These are phyloP conservation scores for Drosophila maculinotata DNA, from an alignment of 2,888 invertebrate genomes.

Conservation along the genomic window DNA sequence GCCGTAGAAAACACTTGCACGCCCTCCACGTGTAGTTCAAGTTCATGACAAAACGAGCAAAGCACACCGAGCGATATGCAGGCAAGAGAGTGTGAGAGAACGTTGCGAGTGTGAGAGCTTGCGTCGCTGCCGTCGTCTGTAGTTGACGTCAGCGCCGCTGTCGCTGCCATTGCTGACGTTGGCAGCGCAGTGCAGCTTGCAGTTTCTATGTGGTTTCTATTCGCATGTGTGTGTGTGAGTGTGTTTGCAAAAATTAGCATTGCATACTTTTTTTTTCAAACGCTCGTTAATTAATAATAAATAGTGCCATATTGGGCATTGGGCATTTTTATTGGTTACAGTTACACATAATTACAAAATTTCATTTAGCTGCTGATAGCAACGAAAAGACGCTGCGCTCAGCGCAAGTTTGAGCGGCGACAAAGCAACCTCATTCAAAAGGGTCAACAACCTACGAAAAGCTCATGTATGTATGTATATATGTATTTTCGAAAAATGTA, in stretches of 20 bases:
- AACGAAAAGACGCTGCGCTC: constrained; percentile 50
- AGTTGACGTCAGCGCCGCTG: constrained; percentile 34
- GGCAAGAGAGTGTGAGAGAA: constrained; percentile 44
- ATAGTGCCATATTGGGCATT: constrained; percentile 16
- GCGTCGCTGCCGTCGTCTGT: constrained; percentile 44
- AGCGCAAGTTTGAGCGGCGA: constrained; percentile 49
- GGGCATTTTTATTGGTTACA: constrained; percentile 26
- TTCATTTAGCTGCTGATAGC: constrained; percentile 9
- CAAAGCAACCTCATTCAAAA: constrained; percentile 73
- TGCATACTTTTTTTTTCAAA: constrained; percentile 67
- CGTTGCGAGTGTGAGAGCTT: constrained; percentile 37
- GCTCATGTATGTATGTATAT: constrained; percentile 50
- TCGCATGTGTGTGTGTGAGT: constrained; percentile 3
- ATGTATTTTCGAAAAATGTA: constrained; percentile 59
- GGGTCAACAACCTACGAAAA: constrained; percentile 76
- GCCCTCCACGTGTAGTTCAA: constrained; percentile 85
- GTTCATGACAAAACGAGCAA: constrained; percentile 81
- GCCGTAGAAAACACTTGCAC: constrained; percentile 78
- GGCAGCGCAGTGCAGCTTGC: constrained; percentile 59
- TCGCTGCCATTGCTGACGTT: constrained; percentile 31
- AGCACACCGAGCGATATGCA: constrained; percentile 43
- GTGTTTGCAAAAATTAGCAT: constrained; percentile 42
- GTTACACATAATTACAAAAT: constrained; percentile 33
- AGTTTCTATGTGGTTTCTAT: constrained; percentile 14
- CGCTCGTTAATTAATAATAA: constrained; percentile 30